Conservation (phyloP, 2,888 invertebrate species). For the Monopis laevigella region DNA sequence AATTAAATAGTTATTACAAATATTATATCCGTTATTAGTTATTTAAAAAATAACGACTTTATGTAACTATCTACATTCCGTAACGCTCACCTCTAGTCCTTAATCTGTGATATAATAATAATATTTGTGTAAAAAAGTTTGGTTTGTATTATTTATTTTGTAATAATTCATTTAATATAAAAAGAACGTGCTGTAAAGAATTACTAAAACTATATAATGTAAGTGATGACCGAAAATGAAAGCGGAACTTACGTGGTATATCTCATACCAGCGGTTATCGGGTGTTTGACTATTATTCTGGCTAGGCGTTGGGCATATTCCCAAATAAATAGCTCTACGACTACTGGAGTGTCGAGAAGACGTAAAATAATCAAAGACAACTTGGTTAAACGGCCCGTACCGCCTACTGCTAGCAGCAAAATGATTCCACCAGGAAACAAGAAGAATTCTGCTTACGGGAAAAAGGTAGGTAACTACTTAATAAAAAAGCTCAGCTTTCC, state of each 20-base stretch:
- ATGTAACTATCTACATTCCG: too few species aligned
- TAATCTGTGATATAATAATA: too few species aligned
- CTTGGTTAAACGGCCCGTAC: slow-evolving; percentile 51
- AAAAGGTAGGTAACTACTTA: slow-evolving; percentile 36
- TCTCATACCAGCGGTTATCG: slow-evolving; percentile 61
- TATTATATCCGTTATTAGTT: too few species aligned
- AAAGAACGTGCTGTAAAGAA: too few species aligned
- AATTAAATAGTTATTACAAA: too few species aligned
- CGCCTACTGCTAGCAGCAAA: slow-evolving; percentile 49
- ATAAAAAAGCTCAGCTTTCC: too few species aligned
- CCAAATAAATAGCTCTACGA: slow-evolving; percentile 51
- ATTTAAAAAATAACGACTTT: too few species aligned
- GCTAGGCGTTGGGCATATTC: slow-evolving; percentile 60
- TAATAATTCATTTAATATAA: too few species aligned
- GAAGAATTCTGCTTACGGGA: slow-evolving; percentile 39
- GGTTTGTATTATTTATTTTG: too few species aligned
- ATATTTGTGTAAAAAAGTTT: too few species aligned
- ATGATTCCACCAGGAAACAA: slow-evolving; percentile 54
- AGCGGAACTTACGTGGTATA: slow-evolving; percentile 66
- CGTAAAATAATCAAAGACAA: slow-evolving; percentile 63
- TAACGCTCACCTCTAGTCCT: too few species aligned
- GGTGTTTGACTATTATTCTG: slow-evolving; percentile 60
- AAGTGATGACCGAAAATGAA: slow-evolving; percentile 67
- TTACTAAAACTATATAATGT: too few species aligned
- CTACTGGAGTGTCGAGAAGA: slow-evolving; percentile 57